These are phyloP conservation scores for Epinephelus coioides DNA, from an alignment of 2,797 vertebrate species.

Conservation along the genomic window DNA sequence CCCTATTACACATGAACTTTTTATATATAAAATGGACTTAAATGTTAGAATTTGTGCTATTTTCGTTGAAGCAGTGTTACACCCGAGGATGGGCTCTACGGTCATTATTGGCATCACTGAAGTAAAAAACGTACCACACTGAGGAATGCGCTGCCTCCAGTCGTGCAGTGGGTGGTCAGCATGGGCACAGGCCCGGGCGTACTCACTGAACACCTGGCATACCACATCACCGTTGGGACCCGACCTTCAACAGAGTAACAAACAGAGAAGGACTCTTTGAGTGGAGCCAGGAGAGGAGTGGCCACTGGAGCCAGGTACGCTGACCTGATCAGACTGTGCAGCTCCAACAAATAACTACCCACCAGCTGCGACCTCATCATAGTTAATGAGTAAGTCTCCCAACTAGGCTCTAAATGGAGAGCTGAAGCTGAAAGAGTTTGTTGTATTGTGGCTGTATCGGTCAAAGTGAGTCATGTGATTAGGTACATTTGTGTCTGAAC, in stretches of 20 bases:
- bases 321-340: background rate
- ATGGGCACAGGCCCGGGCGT: constrained; percentile 94
- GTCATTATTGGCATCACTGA: too few species aligned
- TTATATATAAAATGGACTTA: too few species aligned
- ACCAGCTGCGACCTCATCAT: constrained; percentile 5
- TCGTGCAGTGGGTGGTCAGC: constrained; percentile 91
- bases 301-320: constrained; percentile 27
- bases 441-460: background rate
- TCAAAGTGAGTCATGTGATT: constrained; percentile 1
- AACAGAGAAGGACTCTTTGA: constrained; percentile 58
- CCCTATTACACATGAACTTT: too few species aligned
- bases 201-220: constrained; percentile 94
- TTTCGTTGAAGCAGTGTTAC: too few species aligned
- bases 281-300: constrained; percentile 38
- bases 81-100: too few species aligned
- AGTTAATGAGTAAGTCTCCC: background rate
- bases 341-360: constrained; percentile 22
- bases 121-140: constrained; percentile 89
- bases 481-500: constrained; percentile 5
- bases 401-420: background rate
- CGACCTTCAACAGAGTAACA: constrained; percentile 83
- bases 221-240: constrained; percentile 87
- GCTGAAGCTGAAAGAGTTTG: background rate
- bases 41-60: too few species aligned
- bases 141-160: constrained; percentile 90